Base-by-base conservation (phyloP, 2,113 vertebrate genomes). In the Dryoscopus gambensis region DNA sequence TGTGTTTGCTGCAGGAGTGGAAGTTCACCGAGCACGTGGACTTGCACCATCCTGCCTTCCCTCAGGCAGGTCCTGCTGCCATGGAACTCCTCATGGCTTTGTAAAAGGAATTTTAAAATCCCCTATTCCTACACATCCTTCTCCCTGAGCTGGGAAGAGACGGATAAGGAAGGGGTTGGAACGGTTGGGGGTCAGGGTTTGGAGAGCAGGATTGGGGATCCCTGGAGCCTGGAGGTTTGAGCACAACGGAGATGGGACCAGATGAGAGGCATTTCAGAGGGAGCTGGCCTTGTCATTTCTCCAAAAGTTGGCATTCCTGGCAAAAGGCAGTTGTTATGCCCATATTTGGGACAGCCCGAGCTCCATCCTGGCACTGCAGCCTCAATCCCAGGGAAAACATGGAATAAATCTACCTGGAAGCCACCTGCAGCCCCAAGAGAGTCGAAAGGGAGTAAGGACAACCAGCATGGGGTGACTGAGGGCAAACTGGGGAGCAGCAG, bases 1-100 rank as follows among this genome's bases (percentile, higher is more conserved):
- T n/a, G n/a, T n/a, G n/a, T n/a, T n/a, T 33, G 27, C 69, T 31
- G 25, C 7, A 10, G 2, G 0, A 40, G 24, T 27, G n/a, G 21
- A 21, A 78, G 22, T 28, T 78, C 65, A 39, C 28, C 2, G 1
- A 31, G 39, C 17, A 8, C 1, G 0, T 17, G 39, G 31, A 15
- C 5, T 60, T 19, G 33, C 12, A 2, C 39, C 15, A 13, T 42
- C 22, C 53, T 46, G 33, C 13, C 40, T 65, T 62, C 46, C 46
- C 52, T 42, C 7, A 39, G 39, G 65, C 24, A 14, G 3, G 2
- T 63, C 24, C 5, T 33, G 0, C 53, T 73, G 28, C 39, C 8
- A 3, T 18, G n/a, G 69, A 63, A 25, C 18, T 31, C 28, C 11
- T 33, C 12, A 0, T 14, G 6, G 24, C 8, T 31, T n/a, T 1